A percentile compares a stretch with the other conserved stretches of the same genome.
phyloP scores from a whole-genome alignment of 2,888 invertebrate species.

The Rhagonycha fulva region DNA sequence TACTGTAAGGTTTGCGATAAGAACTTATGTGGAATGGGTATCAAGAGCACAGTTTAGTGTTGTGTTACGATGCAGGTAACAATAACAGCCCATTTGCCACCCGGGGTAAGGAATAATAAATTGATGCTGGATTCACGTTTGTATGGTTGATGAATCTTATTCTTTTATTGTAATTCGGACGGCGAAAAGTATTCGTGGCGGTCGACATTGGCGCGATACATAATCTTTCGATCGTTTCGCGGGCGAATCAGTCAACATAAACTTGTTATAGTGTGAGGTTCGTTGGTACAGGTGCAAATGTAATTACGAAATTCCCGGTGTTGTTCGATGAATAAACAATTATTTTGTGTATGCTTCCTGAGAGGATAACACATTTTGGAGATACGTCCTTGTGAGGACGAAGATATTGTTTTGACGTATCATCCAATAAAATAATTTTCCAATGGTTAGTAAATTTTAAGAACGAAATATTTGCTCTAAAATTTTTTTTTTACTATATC shows the following conservation, averaged over 20 bases:
- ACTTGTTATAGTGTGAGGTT: slow-evolving; percentile 9
- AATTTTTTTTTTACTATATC: too few species aligned
- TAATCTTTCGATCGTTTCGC: slow-evolving; percentile 22
- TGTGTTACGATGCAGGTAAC: not conserved
- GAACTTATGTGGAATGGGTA: not conserved
- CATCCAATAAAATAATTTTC: not conserved
- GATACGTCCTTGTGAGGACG: not conserved
- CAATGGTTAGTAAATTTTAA: not conserved
- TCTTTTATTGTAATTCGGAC: slow-evolving; percentile 16
- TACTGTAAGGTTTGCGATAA: not conserved
- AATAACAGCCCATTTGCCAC: not conserved
- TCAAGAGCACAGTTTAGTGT: not conserved
- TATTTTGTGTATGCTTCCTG: not conserved
- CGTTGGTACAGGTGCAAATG: not conserved
- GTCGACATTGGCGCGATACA: slow-evolving; percentile 20
- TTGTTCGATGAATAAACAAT: not conserved
- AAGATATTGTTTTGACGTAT: not conserved
- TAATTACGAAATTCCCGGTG: not conserved
- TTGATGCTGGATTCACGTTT: not conserved
- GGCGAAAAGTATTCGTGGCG: slow-evolving; percentile 9
- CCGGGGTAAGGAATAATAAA: not conserved
- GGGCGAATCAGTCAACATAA: slow-evolving; percentile 21
- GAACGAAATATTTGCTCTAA: not conserved
- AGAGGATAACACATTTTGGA: not conserved
- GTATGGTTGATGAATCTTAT: slow-evolving; percentile 1